Evolutionary conservation across 2,888 invertebrate species (phyloP).

Genomic region (Folsomia candida): DNA sequence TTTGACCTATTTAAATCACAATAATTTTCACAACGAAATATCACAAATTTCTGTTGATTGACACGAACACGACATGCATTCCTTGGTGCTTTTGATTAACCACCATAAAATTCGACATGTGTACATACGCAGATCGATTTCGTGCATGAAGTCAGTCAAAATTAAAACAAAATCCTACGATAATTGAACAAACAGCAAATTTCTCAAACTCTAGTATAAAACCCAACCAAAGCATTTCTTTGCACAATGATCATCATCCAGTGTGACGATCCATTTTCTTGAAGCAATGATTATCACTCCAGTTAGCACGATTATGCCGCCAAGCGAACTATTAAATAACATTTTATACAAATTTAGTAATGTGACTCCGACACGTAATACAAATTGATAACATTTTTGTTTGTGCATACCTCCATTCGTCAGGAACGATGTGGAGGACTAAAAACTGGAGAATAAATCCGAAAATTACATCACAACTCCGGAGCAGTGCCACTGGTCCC

Average conservation of each 20-base stretch:
- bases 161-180: too few relatives aligned
- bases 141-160: too few relatives aligned
- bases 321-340: constrained; percentile 67
- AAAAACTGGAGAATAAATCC: constrained; percentile 52
- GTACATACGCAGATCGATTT: too few relatives aligned
- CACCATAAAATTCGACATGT: too few relatives aligned
- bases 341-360: background rate
- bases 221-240: background rate
- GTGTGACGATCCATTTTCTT: constrained; percentile 78
- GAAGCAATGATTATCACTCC: constrained; percentile 79
- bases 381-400: background rate
- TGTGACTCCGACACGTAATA: background rate
- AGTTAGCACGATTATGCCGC: constrained; percentile 77
- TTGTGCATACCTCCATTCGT: background rate
- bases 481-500: constrained; percentile 83
- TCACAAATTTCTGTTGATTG: too few relatives aligned
- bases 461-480: constrained; percentile 86
- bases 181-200: too few relatives aligned
- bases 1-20: too few relatives aligned
- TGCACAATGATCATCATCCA: constrained; percentile 56
- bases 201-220: background rate
- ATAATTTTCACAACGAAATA: too few relatives aligned
- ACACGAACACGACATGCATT: too few relatives aligned
- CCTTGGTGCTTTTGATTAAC: too few relatives aligned
- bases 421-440: background rate